Evolutionary conservation across 2,797 vertebrate species (phyloP), one percentile per base, ranked within the genome.

Genomic region (Cynopterus sphinx): DNA sequence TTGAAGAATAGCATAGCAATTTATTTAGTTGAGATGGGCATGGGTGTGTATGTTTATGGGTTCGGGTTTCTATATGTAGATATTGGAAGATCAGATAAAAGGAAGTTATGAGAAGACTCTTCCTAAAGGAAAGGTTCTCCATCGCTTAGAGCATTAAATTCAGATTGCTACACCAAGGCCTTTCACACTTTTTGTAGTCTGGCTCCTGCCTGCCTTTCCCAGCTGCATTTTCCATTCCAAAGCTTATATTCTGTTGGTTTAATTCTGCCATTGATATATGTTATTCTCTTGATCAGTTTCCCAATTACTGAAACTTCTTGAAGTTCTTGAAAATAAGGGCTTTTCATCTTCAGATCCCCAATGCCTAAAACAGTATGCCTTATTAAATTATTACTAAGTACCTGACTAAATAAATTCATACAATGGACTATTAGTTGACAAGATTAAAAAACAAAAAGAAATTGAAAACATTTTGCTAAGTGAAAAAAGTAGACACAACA

Each of bases 281-380:
- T 84, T 75, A 28, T 71, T 65, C 26, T 95, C 10, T 84, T 97
- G 57, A 51, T 81, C 28, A 68, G 6, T 81, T 5, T 91, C 22
- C 24, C 8, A 36, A n/a, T 57, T 83, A 5, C 61, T 61, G 41
- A 51, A 78, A 51, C 17, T 24, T 90, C 24, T 51, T 87, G 19
- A 84, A 87, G 83, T 86, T 95, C 41, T 91, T 87, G n/a, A 74
- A 87, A 95, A 67, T 36, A 93, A 84, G 36, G 8, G 19, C 17
- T 68, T 86, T 94, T 68, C 46, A 74, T 86, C 28, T 65, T 89
- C 8, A 83, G 28, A 91, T 83, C 21, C 26, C 24, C 6, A 65
- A 11, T 65, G 55, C 22, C 49, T 70, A 36, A 91, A 24, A 78
- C 9, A 85, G 31, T 31, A 55, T 61, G 28, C 19, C 15, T 83